Evolutionary conservation across 2,113 vertebrate genomes (phyloP), one percentile per base, ranked within the genome.

Genomic region (Astatoreochromis straeleni): DNA sequence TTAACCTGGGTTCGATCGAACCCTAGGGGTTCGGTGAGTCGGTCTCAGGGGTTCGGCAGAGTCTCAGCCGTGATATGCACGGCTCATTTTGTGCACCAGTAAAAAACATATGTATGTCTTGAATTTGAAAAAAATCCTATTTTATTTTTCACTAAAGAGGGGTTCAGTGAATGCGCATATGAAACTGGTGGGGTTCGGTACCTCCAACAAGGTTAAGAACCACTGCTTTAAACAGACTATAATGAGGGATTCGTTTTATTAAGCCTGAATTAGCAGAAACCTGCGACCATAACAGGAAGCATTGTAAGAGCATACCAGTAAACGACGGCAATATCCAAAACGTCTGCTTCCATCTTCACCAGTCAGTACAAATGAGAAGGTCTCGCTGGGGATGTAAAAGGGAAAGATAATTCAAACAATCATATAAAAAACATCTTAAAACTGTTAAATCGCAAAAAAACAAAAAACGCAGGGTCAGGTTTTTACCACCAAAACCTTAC

Each of bases 351-450:
- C 98, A 38, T 99, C 98, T 94, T 99, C 98, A 57, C 98, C 98
- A 1, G 98, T 99, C 88, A 99, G 88, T 84, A 99, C 98, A 85
- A 99, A 99, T 0, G 98, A 99, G 94, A 99, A 99, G 0, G 98
- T 99, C 92, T 99, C 98, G 90, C 98, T 99, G 55, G 4, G n/a
- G 92, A 73, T 7, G 45, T 12, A 81, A 83, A 45, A 86, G n/a
- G 75, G 4, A 60, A n/a, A 33, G 3, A 75, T 55, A 7, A 80
- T 47, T 89, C 11, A 86, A 40, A 84, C 9, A 29, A 17, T 24
- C 8, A 68, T 21, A 68, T 86, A 63, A 57, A 82, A 81, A 78
- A 16, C 21, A 84, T 55, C 14, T 80, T 49, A 7, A 49, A 84
- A 49, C 6, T 31, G n/a, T 42, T 83, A 38, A 88, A 63, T 60